Evolutionary conservation across 2,797 vertebrate species (phyloP).

Genomic region (Carcharodon carcharias): DNA sequence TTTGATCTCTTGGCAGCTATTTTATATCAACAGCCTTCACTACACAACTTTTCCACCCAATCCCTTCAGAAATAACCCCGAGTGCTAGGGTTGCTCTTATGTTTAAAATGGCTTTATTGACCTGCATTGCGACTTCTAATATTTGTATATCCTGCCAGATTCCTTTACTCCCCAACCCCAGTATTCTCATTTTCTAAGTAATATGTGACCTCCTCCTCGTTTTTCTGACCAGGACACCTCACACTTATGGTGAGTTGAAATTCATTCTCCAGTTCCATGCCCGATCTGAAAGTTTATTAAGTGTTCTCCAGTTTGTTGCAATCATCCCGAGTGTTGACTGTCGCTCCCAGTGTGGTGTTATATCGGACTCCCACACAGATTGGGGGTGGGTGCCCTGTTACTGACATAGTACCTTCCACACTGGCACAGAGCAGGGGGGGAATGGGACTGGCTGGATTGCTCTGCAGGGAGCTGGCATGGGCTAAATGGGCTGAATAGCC

Average conservation of each 20-base stretch:
- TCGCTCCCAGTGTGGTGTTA: too few relatives aligned
- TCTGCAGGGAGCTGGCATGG: background rate
- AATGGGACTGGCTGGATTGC: background rate
- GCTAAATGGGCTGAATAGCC: background rate
- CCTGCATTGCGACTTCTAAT: background rate
- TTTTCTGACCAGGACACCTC: too few relatives aligned
- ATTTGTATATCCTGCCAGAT: background rate
- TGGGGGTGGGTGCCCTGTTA: background rate
- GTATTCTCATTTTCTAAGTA: background rate
- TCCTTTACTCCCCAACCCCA: too few relatives aligned
- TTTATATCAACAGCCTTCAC: background rate
- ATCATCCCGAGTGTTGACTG: too few relatives aligned
- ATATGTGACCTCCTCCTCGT: background rate
- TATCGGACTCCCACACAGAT: background rate
- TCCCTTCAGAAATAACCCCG: background rate
- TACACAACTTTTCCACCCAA: background rate
- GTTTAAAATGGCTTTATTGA: background rate
- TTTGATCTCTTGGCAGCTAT: background rate
- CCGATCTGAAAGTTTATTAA: background rate
- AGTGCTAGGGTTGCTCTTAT: background rate
- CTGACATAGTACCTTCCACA: background rate
- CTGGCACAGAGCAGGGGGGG: background rate
- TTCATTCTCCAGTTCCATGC: too few relatives aligned
- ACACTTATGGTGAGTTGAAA: too few relatives aligned
- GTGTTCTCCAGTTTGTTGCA: background rate